Percentiles rank a stretch among this genome's conserved stretches.
phyloP scores from a whole-genome alignment of 2,888 invertebrate genomes.

The Drosophila macrospina region DNA sequence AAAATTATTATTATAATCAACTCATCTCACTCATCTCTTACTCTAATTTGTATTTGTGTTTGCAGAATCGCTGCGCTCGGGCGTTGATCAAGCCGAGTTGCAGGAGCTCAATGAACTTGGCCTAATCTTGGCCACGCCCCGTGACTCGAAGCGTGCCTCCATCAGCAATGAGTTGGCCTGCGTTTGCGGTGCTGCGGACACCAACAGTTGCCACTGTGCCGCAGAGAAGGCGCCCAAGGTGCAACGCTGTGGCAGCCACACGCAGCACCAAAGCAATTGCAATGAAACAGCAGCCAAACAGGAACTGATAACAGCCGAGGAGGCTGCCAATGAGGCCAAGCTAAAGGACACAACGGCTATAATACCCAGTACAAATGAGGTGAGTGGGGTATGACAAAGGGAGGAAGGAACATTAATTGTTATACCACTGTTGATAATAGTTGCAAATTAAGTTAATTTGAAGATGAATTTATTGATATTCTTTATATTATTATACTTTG shows the following conservation, averaged over 20 bases:
- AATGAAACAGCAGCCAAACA: constrained; percentile 4
- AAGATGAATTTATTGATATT: too few relatives aligned
- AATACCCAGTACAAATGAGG: constrained; percentile 53
- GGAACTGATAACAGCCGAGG: constrained; percentile 6
- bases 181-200: constrained; percentile 38
- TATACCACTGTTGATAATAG: too few relatives aligned
- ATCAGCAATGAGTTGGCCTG: constrained; percentile 57
- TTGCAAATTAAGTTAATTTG: too few relatives aligned
- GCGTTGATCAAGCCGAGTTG: constrained; percentile 65
- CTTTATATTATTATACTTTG: too few relatives aligned
- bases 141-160: constrained; percentile 70
- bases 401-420: too few relatives aligned
- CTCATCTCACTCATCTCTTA: neutral
- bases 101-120: constrained; percentile 64
- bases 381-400: constrained; percentile 30
- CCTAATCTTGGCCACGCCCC: constrained; percentile 35
- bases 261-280: constrained; percentile 9
- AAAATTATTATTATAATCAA: neutral
- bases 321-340: constrained; percentile 8
- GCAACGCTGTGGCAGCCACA: constrained; percentile 38
- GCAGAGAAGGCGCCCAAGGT: constrained; percentile 60
- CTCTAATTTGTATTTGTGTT: too few relatives aligned
- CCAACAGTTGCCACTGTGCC: constrained; percentile 45
- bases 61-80: constrained; percentile 72
- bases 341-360: constrained; percentile 4